phyloP scores from a whole-genome alignment of 2,797 vertebrate genomes.

The Oreochromis mossambicus region DNA sequence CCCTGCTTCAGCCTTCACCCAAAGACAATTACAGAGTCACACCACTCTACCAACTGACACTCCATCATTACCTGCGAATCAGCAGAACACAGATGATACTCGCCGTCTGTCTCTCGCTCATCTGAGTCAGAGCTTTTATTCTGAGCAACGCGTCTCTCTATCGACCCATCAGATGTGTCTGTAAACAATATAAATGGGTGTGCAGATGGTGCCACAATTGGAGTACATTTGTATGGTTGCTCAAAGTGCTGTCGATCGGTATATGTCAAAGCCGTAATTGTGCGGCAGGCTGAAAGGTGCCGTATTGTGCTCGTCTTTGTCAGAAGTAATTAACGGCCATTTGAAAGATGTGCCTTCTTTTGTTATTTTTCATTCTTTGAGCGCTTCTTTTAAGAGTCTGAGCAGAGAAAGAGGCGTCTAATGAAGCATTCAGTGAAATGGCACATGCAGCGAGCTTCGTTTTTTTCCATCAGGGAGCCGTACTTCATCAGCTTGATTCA shows the following conservation, averaged over 20 bases:
- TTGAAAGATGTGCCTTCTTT: not conserved
- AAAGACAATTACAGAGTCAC: constrained; percentile 46
- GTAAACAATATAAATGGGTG: constrained; percentile 30
- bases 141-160: constrained; percentile 7
- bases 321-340: constrained; percentile 32
- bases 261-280: not conserved
- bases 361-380: not conserved
- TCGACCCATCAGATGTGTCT: constrained; percentile 20
- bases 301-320: constrained; percentile 21
- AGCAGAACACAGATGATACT: constrained; percentile 20
- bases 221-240: constrained; percentile 3
- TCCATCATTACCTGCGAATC: constrained; percentile 42
- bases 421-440: constrained; percentile 35
- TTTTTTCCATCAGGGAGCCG: not conserved
- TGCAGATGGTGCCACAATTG: constrained; percentile 37
- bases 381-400: not conserved
- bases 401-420: not conserved
- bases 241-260: constrained; percentile 16
- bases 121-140: constrained; percentile 37
- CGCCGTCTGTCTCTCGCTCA: not conserved
- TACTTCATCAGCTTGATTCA: constrained; percentile 32
- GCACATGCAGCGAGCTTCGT: not conserved
- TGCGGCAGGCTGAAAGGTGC: not conserved
- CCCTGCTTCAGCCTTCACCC: constrained; percentile 25
- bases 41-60: constrained; percentile 9